Conservation (phyloP, 2,797 vertebrate genomes). For the Aeoliscus strigatus region DNA sequence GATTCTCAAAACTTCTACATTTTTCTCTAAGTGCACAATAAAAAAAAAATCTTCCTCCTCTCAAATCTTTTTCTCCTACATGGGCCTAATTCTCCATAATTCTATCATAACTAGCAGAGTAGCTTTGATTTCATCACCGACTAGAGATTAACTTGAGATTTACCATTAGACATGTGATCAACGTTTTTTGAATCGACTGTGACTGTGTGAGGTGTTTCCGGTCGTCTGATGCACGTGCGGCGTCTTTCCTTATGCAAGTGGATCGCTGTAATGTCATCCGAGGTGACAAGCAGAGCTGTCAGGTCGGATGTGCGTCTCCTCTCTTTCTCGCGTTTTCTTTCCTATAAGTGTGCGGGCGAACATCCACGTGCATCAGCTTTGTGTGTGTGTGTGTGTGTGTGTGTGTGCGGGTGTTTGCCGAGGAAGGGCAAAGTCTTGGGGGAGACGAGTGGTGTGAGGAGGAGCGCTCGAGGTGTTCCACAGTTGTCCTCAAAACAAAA, state of each 20-base stretch:
- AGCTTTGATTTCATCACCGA: too few species aligned
- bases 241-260: slow-evolving; percentile 15
- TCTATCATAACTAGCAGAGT: too few species aligned
- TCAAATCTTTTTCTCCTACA: too few species aligned
- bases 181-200: too few species aligned
- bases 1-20: too few species aligned
- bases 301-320: slow-evolving; percentile 38
- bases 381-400: slow-evolving; percentile 4
- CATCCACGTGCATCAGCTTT: slow-evolving; percentile 11
- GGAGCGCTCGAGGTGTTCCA: slow-evolving; percentile 33
- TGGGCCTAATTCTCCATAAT: too few species aligned
- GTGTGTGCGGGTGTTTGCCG: background rate
- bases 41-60: too few species aligned
- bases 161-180: too few species aligned
- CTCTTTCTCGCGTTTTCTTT: slow-evolving; percentile 15
- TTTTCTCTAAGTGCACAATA: too few species aligned
- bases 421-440: slow-evolving; percentile 18
- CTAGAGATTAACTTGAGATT: too few species aligned
- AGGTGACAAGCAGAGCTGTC: slow-evolving; percentile 56
- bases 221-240: background rate
- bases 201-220: slow-evolving; percentile 3
- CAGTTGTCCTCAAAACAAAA: slow-evolving; percentile 30
- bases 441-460: slow-evolving; percentile 18
- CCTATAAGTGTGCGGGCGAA: slow-evolving; percentile 4
- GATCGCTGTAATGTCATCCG: slow-evolving; percentile 42